Conservation (phyloP, 2,113 vertebrate genomes). For the Crypturellus undulatus region DNA sequence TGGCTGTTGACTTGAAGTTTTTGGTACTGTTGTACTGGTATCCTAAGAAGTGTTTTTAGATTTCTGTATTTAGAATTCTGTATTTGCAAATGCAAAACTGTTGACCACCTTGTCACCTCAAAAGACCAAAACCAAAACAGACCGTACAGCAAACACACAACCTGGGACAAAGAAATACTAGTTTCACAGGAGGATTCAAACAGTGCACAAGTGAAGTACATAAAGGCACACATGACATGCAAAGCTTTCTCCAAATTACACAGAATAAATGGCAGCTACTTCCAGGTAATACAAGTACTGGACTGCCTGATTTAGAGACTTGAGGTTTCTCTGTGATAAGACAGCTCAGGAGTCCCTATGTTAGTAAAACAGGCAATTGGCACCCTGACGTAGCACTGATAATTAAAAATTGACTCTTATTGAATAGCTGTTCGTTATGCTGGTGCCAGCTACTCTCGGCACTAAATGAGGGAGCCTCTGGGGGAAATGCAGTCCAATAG, state of each 20-base stretch:
- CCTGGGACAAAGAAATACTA: background rate
- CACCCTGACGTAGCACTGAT: constrained; percentile 10
- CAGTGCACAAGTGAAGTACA: background rate
- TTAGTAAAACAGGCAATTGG: background rate
- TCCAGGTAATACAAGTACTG: background rate
- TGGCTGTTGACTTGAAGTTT: background rate
- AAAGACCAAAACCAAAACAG: background rate
- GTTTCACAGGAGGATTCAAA: background rate
- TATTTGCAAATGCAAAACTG: background rate
- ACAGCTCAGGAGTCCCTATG: background rate
- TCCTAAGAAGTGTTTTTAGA: background rate
- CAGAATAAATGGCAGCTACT: background rate
- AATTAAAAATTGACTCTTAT: constrained; percentile 51
- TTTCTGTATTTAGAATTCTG: background rate
- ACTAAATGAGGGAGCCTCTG: constrained; percentile 3
- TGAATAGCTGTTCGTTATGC: background rate
- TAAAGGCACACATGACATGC: background rate
- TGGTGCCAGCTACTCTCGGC: background rate
- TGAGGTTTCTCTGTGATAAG: background rate
- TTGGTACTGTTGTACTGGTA: fast-evolving
- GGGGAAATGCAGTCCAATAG: background rate
- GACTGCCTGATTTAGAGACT: fast-evolving
- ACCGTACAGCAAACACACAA: background rate
- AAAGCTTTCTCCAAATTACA: background rate
- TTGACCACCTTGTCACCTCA: background rate